A percentile compares a stretch with the other conserved stretches of the same genome.
These are phyloP conservation scores for Philereme vetulata DNA, from an alignment of 2,888 invertebrate genomes.

Conservation along the genomic window DNA sequence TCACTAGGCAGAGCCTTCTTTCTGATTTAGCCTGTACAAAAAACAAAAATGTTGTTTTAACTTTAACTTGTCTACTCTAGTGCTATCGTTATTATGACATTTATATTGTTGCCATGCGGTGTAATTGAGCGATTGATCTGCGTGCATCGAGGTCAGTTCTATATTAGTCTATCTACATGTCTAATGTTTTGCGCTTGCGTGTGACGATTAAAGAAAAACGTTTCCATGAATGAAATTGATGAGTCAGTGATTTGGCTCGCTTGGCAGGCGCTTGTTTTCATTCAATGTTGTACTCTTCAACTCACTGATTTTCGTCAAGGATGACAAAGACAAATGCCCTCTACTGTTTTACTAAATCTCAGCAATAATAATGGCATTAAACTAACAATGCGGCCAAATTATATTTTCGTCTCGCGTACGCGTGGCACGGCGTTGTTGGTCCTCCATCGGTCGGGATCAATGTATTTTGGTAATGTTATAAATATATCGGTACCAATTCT, in stretches of 20 bases:
- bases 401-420: slow-evolving; percentile 28
- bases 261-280: slow-evolving; percentile 52
- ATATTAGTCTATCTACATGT: slow-evolving; percentile 24
- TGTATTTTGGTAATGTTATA: slow-evolving; percentile 45
- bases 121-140: slow-evolving; percentile 37
- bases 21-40: too few species aligned
- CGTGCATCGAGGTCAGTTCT: slow-evolving; percentile 33
- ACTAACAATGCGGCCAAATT: slow-evolving; percentile 30
- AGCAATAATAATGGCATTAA: slow-evolving; percentile 25
- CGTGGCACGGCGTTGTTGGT: slow-evolving; percentile 21
- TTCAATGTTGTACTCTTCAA: slow-evolving; percentile 48
- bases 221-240: slow-evolving; percentile 70
- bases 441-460: slow-evolving; percentile 38
- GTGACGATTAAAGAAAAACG: slow-evolving; percentile 42
- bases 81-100: not conserved
- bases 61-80: not conserved
- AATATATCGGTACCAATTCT: slow-evolving; percentile 37
- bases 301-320: slow-evolving; percentile 47
- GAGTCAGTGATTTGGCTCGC: slow-evolving; percentile 69
- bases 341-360: slow-evolving; percentile 36
- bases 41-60: too few species aligned
- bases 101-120: slow-evolving; percentile 26
- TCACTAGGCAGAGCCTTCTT: too few species aligned
- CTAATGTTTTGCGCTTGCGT: slow-evolving; percentile 34
- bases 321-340: slow-evolving; percentile 47